Evolutionary conservation across 1,140 invertebrate genomes (phyloP).

Genomic region (Meloidogyne hapla): DNA sequence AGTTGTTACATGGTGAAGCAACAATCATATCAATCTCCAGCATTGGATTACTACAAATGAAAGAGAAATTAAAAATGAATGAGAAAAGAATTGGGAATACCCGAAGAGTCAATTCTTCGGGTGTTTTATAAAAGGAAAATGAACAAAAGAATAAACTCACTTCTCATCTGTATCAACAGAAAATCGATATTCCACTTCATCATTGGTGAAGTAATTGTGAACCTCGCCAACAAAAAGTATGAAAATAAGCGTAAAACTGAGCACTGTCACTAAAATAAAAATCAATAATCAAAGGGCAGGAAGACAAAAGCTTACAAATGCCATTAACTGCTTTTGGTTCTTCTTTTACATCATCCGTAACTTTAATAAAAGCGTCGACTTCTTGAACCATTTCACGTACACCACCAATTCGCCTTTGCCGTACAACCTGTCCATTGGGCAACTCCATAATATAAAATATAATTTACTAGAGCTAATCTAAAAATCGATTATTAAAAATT

Average conservation of each 20-base stretch:
- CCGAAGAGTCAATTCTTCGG: too few relatives aligned
- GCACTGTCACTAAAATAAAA: constrained; percentile 34
- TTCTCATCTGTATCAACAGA: constrained; percentile 48
- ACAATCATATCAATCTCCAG: constrained; percentile 46
- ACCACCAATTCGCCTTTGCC: constrained; percentile 28
- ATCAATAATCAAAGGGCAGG: neutral
- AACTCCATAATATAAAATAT: constrained; percentile 5
- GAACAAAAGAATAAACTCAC: too few relatives aligned
- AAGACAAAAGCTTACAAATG: constrained; percentile 37
- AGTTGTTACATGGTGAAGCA: constrained; percentile 44
- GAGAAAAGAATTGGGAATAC: too few relatives aligned
- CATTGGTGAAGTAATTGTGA: constrained; percentile 38
- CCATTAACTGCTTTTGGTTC: constrained; percentile 48
- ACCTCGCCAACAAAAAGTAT: constrained; percentile 38
- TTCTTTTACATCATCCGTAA: constrained; percentile 50
- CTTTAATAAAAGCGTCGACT: constrained; percentile 46
- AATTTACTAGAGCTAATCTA: neutral
- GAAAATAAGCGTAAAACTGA: constrained; percentile 45
- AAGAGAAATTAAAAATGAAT: neutral
- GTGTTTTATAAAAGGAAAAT: too few relatives aligned
- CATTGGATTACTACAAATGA: constrained; percentile 37
- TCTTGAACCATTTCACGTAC: constrained; percentile 48
- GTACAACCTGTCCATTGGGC: constrained; percentile 25
- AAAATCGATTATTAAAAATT: neutral
- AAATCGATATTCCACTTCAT: constrained; percentile 49